These are phyloP conservation scores for Pygoscelis antarcticus DNA, from an alignment of 2,113 vertebrate species.

Conservation along the genomic window DNA sequence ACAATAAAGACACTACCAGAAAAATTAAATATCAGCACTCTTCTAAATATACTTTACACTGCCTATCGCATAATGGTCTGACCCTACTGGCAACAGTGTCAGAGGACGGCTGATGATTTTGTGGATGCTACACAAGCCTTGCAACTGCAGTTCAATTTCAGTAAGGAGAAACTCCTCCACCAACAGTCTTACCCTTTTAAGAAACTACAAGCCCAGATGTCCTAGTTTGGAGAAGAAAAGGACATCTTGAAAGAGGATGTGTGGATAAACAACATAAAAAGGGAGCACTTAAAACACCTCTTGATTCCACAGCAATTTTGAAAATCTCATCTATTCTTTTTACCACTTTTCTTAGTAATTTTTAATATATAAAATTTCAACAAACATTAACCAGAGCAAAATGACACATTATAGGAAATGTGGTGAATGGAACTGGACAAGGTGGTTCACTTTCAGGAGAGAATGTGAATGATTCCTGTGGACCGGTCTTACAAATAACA, in stretches of 20 bases:
- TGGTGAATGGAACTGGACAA: not conserved
- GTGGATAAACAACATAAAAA: not conserved
- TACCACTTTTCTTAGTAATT: not conserved
- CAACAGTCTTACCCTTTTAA: not conserved
- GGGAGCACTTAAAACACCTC: not conserved
- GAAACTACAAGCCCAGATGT: not conserved
- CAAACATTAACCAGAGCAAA: not conserved
- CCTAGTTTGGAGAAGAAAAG: not conserved
- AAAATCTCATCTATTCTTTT: not conserved
- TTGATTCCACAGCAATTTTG: not conserved
- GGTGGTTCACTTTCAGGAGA: not conserved
- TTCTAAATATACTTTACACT: not conserved
- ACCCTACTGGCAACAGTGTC: not conserved
- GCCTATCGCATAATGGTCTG: not conserved
- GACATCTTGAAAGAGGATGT: not conserved
- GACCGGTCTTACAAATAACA: not conserved
- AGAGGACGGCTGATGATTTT: not conserved
- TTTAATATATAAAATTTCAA: not conserved
- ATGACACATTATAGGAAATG: not conserved
- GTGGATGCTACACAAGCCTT: not conserved
- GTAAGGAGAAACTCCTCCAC: not conserved
- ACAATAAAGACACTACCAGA: not conserved
- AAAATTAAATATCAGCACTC: not conserved
- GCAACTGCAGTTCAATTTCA: not conserved
- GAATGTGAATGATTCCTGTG: not conserved